Conservation (phyloP, 2,797 vertebrate genomes). For the Psittacula derbiana region DNA sequence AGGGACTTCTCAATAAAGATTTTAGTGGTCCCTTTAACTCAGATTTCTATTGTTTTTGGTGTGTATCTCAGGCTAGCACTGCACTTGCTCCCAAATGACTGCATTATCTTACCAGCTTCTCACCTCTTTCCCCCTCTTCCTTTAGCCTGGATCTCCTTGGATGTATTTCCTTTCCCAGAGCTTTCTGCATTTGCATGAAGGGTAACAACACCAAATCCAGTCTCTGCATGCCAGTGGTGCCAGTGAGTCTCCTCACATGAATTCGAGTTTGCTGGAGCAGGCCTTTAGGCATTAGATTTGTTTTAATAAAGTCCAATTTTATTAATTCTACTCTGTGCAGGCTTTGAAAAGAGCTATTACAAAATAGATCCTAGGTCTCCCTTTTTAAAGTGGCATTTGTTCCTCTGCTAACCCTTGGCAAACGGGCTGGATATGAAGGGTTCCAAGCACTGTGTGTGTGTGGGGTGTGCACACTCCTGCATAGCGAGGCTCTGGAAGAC, state of each 20-base stretch:
- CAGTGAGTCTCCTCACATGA: neutral
- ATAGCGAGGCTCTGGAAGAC: neutral
- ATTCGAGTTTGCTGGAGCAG: neutral
- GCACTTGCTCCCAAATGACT: neutral
- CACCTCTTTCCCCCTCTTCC: conserved; percentile 9
- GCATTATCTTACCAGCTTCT: neutral
- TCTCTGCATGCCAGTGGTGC: conserved; percentile 19
- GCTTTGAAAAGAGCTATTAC: conserved; percentile 17
- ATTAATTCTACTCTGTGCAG: conserved; percentile 11
- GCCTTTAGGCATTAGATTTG: neutral
- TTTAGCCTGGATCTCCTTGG: conserved; percentile 7
- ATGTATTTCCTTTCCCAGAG: conserved; percentile 12
- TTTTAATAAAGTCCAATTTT: neutral
- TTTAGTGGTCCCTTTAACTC: neutral
- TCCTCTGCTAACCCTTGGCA: conserved; percentile 7
- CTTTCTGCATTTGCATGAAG: conserved; percentile 34
- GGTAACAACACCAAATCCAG: neutral
- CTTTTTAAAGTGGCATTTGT: neutral
- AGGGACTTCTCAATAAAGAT: neutral
- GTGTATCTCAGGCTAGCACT: neutral
- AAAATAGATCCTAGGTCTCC: neutral
- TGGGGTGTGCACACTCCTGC: neutral
- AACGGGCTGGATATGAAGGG: neutral
- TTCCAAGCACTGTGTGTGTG: neutral
- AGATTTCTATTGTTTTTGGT: neutral